phyloP scores from a whole-genome alignment of 2,888 invertebrate species.

The Hydrotaea cyrtoneurina region DNA sequence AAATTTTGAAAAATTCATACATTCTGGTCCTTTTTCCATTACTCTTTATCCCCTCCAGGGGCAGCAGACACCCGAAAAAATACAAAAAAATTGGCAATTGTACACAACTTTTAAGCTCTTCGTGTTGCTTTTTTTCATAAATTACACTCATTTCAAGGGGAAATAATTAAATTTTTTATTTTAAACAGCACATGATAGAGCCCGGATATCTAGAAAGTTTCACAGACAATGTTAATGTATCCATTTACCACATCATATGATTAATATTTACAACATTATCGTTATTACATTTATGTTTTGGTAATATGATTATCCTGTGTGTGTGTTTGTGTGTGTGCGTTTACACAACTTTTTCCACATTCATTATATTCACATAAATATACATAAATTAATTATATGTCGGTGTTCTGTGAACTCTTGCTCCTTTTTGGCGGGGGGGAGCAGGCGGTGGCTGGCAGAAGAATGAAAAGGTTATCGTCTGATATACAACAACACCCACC shows the following conservation, averaged over 20 bases:
- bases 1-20: too few species aligned
- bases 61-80: too few species aligned
- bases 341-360: constrained; percentile 2
- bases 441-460: background rate
- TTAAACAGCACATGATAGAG: too few species aligned
- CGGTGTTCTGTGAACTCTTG: background rate
- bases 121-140: too few species aligned
- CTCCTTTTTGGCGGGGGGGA: background rate
- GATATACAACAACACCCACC: background rate
- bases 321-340: too few species aligned
- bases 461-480: constrained; percentile 21
- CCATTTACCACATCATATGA: background rate
- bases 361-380: constrained; percentile 27
- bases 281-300: constrained; percentile 4
- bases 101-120: too few species aligned
- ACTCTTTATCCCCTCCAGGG: too few species aligned
- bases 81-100: too few species aligned
- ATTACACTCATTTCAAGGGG: too few species aligned
- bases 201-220: background rate
- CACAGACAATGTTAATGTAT: background rate
- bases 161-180: background rate
- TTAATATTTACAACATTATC: constrained; percentile 29
- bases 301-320: constrained; percentile 33
- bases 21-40: too few species aligned
- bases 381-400: constrained; percentile 34